These are phyloP conservation scores for Macquaria ambigua DNA, from an alignment of 2,113 vertebrate species.

Conservation along the genomic window DNA sequence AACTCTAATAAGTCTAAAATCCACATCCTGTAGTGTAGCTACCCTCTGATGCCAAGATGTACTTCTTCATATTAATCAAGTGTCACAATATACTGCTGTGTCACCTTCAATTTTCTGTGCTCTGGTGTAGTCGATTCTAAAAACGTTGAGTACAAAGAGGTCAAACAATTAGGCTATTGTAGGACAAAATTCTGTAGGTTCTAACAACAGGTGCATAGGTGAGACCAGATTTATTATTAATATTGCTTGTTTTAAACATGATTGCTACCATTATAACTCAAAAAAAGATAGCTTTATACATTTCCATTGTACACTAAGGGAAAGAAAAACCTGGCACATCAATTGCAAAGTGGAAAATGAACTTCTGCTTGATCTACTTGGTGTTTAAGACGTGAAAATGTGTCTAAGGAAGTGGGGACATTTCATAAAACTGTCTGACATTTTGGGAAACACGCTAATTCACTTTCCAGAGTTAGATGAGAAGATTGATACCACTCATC, in stretches of 20 bases:
- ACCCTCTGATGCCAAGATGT: background rate
- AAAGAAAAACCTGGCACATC: background rate
- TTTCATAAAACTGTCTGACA: too few species aligned
- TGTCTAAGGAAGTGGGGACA: background rate
- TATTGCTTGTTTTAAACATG: background rate
- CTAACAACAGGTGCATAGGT: background rate
- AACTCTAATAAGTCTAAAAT: background rate
- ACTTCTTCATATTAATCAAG: background rate
- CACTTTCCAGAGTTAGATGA: too few species aligned
- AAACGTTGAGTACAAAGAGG: background rate
- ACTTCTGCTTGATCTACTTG: background rate
- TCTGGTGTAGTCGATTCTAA: background rate
- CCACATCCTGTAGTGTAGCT: background rate
- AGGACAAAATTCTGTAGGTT: background rate
- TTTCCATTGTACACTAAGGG: background rate
- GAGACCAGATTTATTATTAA: background rate
- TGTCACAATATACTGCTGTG: background rate
- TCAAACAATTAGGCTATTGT: background rate
- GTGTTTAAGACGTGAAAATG: background rate
- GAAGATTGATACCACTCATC: too few species aligned
- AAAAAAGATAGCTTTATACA: background rate
- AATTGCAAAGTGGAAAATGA: background rate
- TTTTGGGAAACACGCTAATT: too few species aligned
- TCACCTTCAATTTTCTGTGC: background rate
- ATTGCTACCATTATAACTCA: background rate